A percentile compares a stretch with the other conserved stretches of the same genome.
Evolutionary conservation across 1,140 invertebrate species (phyloP).

Genomic region (Druon quercuslanigerum): DNA sequence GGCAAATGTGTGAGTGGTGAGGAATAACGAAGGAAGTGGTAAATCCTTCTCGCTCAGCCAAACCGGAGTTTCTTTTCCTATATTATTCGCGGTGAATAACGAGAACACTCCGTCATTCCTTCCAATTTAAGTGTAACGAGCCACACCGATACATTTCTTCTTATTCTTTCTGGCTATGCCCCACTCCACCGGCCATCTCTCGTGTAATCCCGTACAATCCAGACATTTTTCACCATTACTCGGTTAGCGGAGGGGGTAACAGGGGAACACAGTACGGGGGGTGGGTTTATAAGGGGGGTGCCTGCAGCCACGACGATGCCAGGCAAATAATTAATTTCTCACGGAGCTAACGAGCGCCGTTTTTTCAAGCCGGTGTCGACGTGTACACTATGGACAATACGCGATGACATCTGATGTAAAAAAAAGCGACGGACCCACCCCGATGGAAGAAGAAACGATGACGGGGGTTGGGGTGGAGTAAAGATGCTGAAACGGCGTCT

Average conservation of each 20-base stretch:
- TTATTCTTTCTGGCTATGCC: slow-evolving; percentile 68
- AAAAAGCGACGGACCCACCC: slow-evolving; percentile 48
- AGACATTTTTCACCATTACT: slow-evolving; percentile 76
- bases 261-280: slow-evolving; percentile 39
- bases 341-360: slow-evolving; percentile 71
- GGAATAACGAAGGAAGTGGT: slow-evolving; percentile 33
- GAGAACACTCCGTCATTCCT: slow-evolving; percentile 75
- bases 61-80: slow-evolving; percentile 64
- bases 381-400: slow-evolving; percentile 59
- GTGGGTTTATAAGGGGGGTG: slow-evolving; percentile 44
- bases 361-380: slow-evolving; percentile 51
- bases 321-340: slow-evolving; percentile 76
- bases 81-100: slow-evolving; percentile 74
- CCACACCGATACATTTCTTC: slow-evolving; percentile 75
- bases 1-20: slow-evolving; percentile 14
- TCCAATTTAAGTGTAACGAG: slow-evolving; percentile 76
- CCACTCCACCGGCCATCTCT: slow-evolving; percentile 55
- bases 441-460: slow-evolving; percentile 42
- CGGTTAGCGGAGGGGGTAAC: slow-evolving; percentile 50
- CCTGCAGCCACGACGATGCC: slow-evolving; percentile 61
- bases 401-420: slow-evolving; percentile 64
- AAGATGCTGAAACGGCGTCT: slow-evolving; percentile 39
- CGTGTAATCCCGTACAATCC: slow-evolving; percentile 74
- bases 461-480: slow-evolving; percentile 34
- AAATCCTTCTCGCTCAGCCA: slow-evolving; percentile 36